Base-by-base conservation (phyloP, 2,888 invertebrate species). In the Capitulum mitella region DNA sequence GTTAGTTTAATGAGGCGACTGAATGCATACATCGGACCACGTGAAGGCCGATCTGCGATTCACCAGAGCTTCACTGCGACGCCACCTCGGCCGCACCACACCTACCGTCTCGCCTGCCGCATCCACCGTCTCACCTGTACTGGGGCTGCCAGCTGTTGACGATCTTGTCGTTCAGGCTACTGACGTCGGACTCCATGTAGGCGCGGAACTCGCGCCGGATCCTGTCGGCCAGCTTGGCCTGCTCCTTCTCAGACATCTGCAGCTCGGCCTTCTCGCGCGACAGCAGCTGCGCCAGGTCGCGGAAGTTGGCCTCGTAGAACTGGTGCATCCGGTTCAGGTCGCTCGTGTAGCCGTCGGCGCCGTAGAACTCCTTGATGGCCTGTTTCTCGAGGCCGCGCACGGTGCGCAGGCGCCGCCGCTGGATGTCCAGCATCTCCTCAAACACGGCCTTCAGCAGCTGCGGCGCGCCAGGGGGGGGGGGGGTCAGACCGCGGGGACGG, bases 251-350 rank as follows among this genome's bases (percentile, higher is more conserved):
- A 3, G 70, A 34, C 3, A 70, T 34, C 37, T 34, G 6, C 6
- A 70, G 70, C 22, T 70, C 70, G 8, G 19, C 8, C 10, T 29
- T 37, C 70, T 70, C 70, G 5, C 70, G 19, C 16, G 29, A 8
- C 70, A 70, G 70, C 70, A 70, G 32, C 70, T 70, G 70, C 34
- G 70, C 10, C 34, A 70, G 70, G 70, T 70, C 70, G 3, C 70
- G 34, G 70, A 70, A 70, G 70, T 70, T 70, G 70, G 70, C 70
- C 70, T 70, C 70, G 70, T 70, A 70, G 70, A 70, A 70, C 70
- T 70, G 70, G 32, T 70, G 70, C 70, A 70, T 37, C 22, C 70
- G 70, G 70, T 70, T 70, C 37, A 70, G 70, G 5, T 70, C 37
- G 70, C 34, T 2, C 19, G 70, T 70, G 70, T 70, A 70, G 70